phyloP scores from a whole-genome alignment of 2,113 vertebrate species.

The Tachysurus fulvidraco region DNA sequence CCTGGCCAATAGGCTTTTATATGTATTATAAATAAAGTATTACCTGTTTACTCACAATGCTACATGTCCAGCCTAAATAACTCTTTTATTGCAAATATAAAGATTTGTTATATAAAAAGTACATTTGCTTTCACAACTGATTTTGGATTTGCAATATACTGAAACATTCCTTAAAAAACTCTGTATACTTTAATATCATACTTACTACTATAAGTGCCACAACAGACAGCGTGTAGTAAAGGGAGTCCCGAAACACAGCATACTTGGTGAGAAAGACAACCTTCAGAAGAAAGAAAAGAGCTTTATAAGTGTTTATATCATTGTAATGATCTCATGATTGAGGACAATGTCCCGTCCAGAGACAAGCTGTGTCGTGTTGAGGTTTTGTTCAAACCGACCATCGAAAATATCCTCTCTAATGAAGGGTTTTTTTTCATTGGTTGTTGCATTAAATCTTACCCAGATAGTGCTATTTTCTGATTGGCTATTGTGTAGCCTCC shows the following conservation, averaged over 20 bases:
- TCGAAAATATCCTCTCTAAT: too few species aligned
- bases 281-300: slow-evolving; percentile 62
- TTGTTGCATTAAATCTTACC: too few species aligned
- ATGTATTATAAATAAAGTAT: neutral
- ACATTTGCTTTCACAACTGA: neutral
- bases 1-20: neutral
- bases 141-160: neutral
- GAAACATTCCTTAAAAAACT: neutral
- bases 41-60: neutral
- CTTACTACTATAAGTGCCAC: slow-evolving; percentile 84
- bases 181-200: slow-evolving; percentile 1
- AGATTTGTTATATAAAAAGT: neutral
- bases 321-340: too few species aligned
- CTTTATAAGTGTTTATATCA: neutral
- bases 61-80: neutral
- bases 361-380: too few species aligned
- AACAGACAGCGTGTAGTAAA: slow-evolving; percentile 84
- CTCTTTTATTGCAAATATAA: neutral
- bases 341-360: too few species aligned
- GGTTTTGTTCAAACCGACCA: too few species aligned
- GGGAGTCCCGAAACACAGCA: slow-evolving; percentile 84
- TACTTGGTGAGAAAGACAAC: slow-evolving; percentile 85
- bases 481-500: too few species aligned
- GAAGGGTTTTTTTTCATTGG: too few species aligned
- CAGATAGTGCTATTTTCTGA: too few species aligned